These are phyloP conservation scores for Channa argus DNA, from an alignment of 2,113 vertebrate genomes.

Conservation along the genomic window DNA sequence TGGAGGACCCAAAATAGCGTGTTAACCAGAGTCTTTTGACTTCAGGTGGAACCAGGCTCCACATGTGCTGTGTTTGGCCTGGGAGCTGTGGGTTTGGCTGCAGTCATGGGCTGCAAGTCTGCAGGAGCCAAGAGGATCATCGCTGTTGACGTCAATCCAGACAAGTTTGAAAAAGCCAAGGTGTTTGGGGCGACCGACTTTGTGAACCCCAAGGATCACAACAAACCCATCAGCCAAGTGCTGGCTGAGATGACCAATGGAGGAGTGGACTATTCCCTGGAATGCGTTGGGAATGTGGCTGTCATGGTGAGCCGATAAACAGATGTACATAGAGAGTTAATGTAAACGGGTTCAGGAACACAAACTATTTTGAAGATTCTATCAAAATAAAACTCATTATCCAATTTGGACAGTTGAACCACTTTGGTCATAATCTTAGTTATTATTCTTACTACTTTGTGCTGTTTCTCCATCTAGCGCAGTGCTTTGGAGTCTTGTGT, in stretches of 20 bases:
- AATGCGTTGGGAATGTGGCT: constrained; percentile 81
- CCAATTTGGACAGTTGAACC: too few species aligned
- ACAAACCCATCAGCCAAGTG: constrained; percentile 83
- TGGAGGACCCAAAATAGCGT: not conserved
- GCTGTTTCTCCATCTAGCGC: constrained; percentile 63
- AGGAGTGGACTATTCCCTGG: constrained; percentile 85
- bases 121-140: constrained; percentile 87
- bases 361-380: too few species aligned
- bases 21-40: constrained; percentile 19
- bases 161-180: constrained; percentile 85
- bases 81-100: constrained; percentile 87
- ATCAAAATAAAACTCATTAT: too few species aligned
- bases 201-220: constrained; percentile 81
- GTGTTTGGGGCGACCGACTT: constrained; percentile 86
- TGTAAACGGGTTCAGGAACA: too few species aligned
- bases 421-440: too few species aligned
- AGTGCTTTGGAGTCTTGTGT: constrained; percentile 86
- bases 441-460: not conserved
- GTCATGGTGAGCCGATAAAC: constrained; percentile 80
- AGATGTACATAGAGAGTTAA: too few species aligned
- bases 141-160: constrained; percentile 84
- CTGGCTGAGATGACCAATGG: constrained; percentile 84
- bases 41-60: constrained; percentile 86
- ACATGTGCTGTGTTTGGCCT: constrained; percentile 88
- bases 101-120: constrained; percentile 86